Evolutionary conservation across 2,113 vertebrate species (phyloP), one percentile per base, ranked within the genome.

Genomic region (Panthera tigris): DNA sequence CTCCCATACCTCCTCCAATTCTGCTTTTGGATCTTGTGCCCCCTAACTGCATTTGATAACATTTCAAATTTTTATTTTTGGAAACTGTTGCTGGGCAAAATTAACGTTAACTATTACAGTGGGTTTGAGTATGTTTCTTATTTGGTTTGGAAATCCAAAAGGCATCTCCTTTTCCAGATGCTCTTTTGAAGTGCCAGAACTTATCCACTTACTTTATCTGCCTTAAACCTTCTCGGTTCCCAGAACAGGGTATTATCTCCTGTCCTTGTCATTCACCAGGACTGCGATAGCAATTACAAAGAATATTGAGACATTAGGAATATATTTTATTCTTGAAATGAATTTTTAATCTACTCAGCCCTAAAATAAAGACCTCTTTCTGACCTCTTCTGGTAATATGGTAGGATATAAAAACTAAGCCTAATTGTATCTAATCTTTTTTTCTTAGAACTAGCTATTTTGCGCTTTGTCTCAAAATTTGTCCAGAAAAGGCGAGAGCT

Each of bases 21-120:
- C 81, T 85, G 66, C 81, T 82, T 89, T 96, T 86, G 91, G 84
- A 95, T 93, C 36, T 61, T 85, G 39, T 94, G 12, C 29, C 66
- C 65, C 95, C 74, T 79, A 79, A 90, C 48, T 95, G 81, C 96
- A 94, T 96, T 89, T 87, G 87, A 80, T 96, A 96, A 50, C 68
- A 78, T 69, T 96, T 66, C 81, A 57, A 23, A n/a, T 89, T 92
- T 95, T 97, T 97, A 74, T 96, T 94, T 97, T 97, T 88, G 63
- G 87, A 94, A 92, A 66, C 61, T 86, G 71, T 94, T 98, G 50
- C 95, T 71, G 80, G 96, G 88, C 95, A 94, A 55, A 92, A 71
- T 91, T 78, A 23, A 5, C 65, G 68, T 82, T 85, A 96, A 96
- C 86, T 25, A 16, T 87, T 91, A 50, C 33, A 11, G 82, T 4